Evolutionary conservation across 1,140 invertebrate species (phyloP).

Genomic region (Bombus fervidus): DNA sequence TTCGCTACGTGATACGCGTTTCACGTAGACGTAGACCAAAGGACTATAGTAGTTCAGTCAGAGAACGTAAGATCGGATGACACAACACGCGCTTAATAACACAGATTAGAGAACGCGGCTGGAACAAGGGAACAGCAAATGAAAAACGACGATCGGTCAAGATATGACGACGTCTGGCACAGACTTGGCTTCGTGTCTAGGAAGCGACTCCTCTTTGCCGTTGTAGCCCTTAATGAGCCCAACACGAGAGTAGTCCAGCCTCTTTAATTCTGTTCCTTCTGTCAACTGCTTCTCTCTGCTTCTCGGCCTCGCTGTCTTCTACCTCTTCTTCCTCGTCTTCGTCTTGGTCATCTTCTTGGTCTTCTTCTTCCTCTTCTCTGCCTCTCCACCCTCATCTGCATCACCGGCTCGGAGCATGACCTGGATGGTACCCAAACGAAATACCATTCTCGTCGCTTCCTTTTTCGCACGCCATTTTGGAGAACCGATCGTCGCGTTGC

Average conservation of each 20-base stretch:
- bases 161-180: conserved; percentile 73
- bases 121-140: conserved; percentile 61
- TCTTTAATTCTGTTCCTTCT: conserved; percentile 72
- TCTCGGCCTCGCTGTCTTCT: conserved; percentile 58
- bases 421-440: conserved; percentile 78
- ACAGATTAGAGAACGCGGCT: conserved; percentile 35
- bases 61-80: conserved; percentile 21
- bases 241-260: conserved; percentile 65
- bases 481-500: conserved; percentile 60
- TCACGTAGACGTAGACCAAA: no score
- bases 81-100: conserved; percentile 49
- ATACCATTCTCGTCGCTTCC: conserved; percentile 67
- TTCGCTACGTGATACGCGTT: no score
- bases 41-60: conserved; percentile 28
- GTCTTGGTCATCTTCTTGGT: conserved; percentile 39
- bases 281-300: conserved; percentile 69
- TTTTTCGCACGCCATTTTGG: conserved; percentile 68
- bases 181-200: conserved; percentile 75
- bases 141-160: conserved; percentile 74
- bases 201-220: conserved; percentile 67
- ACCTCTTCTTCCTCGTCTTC: conserved; percentile 47
- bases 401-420: conserved; percentile 75
- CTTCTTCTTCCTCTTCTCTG: conserved; percentile 25
- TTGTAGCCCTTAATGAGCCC: conserved; percentile 80
- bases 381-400: conserved; percentile 54